Evolutionary conservation across 1,140 invertebrate species (phyloP), one percentile per base, ranked within the genome.

Genomic region (Drosophila parabipectinata): DNA sequence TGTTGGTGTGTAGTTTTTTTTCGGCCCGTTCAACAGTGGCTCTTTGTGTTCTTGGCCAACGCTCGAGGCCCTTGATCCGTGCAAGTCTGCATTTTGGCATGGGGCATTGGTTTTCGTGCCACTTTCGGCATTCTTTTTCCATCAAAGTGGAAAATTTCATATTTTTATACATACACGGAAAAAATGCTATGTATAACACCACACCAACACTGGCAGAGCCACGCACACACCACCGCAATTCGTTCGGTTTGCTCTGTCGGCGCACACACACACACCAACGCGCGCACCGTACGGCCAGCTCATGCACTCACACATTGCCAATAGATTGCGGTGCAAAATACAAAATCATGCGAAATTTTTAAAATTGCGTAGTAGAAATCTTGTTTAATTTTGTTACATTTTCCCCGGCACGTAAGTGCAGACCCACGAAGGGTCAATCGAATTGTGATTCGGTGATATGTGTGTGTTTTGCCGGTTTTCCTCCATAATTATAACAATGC

Each of bases 91-190:
- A 47, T 10, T 45, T 41, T 37, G 30, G 15, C 41, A 37, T 12
- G 10, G 21, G n/a, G 34, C 8, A 39, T n/a, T n/a, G 52, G 30
- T 74, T 52, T 64, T 54, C 26, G 50, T 58, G 54, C 72, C 50
- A 55, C 39, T 60, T 68, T 59, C 55, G 28, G 41, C 37, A 39
- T 53, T 30, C 30, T 48, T 67, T 59, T 76, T 37, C 41, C 45
- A 73, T 39, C 64, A 66, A 79, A 79, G 75, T 89, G 87, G 79
- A 88, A 90, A 91, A 73, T 77, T 84, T 82, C 81, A 82, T 85
- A 85, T 89, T 90, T 90, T 79, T 85, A 85, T 85, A 91, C 80
- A 90, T 88, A 91, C 80, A 90, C 77, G 90, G 79, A 75, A 90
- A 87, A 85, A 90, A 85, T 67, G 88, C 88, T 88, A 90, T 90